Conservation (phyloP, 2,888 invertebrate genomes). For the Mactromeris polynyma region DNA sequence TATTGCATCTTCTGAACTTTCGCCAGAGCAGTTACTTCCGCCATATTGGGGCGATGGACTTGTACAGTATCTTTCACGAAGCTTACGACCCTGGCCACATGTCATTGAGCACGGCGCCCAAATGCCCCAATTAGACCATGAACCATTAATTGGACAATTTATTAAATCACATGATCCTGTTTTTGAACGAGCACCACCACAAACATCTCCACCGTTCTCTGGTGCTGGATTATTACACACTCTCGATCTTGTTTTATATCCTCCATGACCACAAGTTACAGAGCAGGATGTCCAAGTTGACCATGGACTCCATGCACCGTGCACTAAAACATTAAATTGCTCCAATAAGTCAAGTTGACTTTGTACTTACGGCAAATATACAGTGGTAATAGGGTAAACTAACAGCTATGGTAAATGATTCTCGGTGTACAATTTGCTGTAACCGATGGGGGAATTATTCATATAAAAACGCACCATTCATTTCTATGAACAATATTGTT, state of each 20-base stretch:
- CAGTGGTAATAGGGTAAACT: background rate
- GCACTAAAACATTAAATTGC: background rate
- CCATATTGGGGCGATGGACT: conserved; percentile 21
- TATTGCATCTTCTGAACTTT: background rate
- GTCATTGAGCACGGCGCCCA: conserved; percentile 12
- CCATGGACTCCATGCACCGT: conserved; percentile 30
- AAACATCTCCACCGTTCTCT: background rate
- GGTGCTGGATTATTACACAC: conserved; percentile 8
- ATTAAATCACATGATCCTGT: background rate
- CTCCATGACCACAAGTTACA: background rate
- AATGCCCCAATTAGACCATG: conserved; percentile 1
- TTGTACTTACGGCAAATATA: background rate
- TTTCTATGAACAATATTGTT: too few relatives aligned
- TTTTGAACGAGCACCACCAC: background rate
- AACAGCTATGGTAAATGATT: background rate
- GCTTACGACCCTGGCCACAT: background rate
- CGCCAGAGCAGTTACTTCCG: background rate
- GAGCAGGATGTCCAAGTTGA: background rate
- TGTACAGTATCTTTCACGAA: background rate
- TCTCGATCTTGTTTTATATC: background rate
- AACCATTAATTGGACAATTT: conserved; percentile 12
- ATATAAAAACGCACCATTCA: too few relatives aligned
- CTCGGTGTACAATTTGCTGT: background rate
- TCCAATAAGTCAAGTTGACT: background rate
- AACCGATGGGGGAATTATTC: too few relatives aligned